Base-by-base conservation (phyloP, 2,888 invertebrate genomes). In the Yponomeuta evonymella region DNA sequence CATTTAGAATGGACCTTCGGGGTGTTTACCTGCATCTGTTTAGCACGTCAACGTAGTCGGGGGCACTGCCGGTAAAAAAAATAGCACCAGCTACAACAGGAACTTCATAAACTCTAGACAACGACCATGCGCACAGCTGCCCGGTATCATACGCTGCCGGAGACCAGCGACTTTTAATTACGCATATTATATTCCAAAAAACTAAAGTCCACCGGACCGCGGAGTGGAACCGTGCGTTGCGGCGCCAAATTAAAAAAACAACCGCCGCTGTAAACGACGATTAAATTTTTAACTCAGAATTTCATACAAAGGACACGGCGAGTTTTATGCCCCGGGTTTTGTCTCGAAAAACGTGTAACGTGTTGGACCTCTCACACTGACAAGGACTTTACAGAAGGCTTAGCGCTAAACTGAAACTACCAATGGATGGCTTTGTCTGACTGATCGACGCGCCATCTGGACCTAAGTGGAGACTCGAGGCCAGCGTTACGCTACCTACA, bases 311-410 rank as follows among this genome's bases (percentile, higher is more conserved):
- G 63, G 70, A 70, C 70, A 68, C 51, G 67, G 51, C 65, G 43
- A 70, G 70, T 70, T 82, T 83, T 77, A 76, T 77, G 74, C 72
- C 76, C 75, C 77, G 76, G 78, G 79, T 85, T 83, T 81, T 79
- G 81, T 83, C 81, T 84, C 82, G 78, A 65, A 69, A 83, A 85
- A 84, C 68, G 68, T 82, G 82, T 85, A 83, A 83, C 81, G 81
- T 79, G 81, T 80, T 58, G 51, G 51, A 58, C 51, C 51, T 58
- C 51, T 58, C 51, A 2, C 51, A 8, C 15, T 77, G 80, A 70
- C 43, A 10, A 23, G 63, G 29, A 33, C 30, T 12, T 4, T 58
- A 15, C 51, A 58, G 51, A 58, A 58, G 51, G 51, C 15, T 12
- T 33, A 33, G 2, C 0, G 8, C 43, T 43, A 43, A 8, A 8